Percentiles rank a stretch among this genome's conserved stretches.
Evolutionary conservation across 2,888 invertebrate genomes (phyloP).

Genomic region (Luperina nickerlii): DNA sequence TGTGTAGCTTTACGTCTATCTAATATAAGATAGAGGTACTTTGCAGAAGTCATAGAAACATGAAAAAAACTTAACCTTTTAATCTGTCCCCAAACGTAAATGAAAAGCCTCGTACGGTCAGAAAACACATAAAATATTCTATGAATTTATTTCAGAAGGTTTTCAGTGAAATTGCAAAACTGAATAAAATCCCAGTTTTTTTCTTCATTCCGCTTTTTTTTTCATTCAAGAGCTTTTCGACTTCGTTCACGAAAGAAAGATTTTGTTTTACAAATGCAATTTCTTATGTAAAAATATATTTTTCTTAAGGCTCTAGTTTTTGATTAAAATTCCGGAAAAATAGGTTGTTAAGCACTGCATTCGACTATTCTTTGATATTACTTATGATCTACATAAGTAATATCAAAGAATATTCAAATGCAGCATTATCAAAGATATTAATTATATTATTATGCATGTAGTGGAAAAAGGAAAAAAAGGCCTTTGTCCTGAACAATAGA

Average conservation of each 20-base stretch:
- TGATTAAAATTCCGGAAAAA: background rate
- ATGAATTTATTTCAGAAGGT: constrained; percentile 88
- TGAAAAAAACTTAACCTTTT: constrained; percentile 18
- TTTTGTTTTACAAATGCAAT: constrained; percentile 29
- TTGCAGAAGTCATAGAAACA: background rate
- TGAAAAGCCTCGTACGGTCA: constrained; percentile 87
- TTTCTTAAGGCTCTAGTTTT: constrained; percentile 1
- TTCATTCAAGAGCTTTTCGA: constrained; percentile 54
- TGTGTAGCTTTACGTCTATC: background rate
- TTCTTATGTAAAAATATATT: constrained; percentile 11
- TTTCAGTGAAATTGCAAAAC: constrained; percentile 82
- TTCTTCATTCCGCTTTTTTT: constrained; percentile 57
- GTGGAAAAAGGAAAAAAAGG: too few relatives aligned
- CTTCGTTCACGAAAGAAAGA: constrained; percentile 26
- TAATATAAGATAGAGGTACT: background rate
- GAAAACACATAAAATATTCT: constrained; percentile 89
- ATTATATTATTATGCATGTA: too few relatives aligned
- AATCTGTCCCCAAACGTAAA: constrained; percentile 76
- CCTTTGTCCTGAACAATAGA: too few relatives aligned
- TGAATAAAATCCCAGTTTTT: constrained; percentile 71
- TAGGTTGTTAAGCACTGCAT: background rate
- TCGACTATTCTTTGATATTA: background rate
- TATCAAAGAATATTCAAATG: too few relatives aligned
- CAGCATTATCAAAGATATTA: too few relatives aligned
- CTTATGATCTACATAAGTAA: too few relatives aligned